phyloP scores from a whole-genome alignment of 2,888 invertebrate genomes.

The Ischnus inquisitorius region DNA sequence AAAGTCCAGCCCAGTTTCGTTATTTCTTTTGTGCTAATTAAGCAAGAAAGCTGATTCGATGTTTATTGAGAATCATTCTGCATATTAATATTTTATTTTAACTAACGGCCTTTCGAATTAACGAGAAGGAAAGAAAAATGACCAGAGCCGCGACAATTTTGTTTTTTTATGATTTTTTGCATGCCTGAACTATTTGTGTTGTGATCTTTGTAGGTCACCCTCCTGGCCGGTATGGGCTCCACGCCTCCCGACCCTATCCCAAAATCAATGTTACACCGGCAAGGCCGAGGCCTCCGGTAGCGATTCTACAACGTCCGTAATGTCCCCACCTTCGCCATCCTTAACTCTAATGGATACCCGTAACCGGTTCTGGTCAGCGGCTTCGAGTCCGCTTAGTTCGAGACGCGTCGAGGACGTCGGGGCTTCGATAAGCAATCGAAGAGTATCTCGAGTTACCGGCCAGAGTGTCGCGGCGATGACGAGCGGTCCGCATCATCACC shows the following conservation, averaged over 20 bases:
- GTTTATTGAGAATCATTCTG: too few relatives aligned
- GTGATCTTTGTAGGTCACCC: slow-evolving; percentile 87
- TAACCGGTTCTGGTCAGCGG: slow-evolving; percentile 80
- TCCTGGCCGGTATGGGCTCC: slow-evolving; percentile 88
- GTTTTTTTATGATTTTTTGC: slow-evolving; percentile 80
- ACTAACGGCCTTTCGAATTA: neutral
- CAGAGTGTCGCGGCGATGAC: slow-evolving; percentile 46
- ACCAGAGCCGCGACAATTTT: slow-evolving; percentile 33
- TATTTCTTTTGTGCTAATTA: too few relatives aligned
- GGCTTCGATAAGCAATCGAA: slow-evolving; percentile 13
- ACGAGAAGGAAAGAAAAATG: slow-evolving; percentile 35
- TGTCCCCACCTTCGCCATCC: slow-evolving; percentile 80
- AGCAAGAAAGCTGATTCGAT: too few relatives aligned
- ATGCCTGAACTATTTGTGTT: slow-evolving; percentile 86
- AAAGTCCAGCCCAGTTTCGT: too few relatives aligned
- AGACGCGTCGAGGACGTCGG: slow-evolving; percentile 42
- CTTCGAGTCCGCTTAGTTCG: slow-evolving; percentile 76
- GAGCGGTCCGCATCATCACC: slow-evolving; percentile 21
- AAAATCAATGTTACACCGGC: slow-evolving; percentile 76
- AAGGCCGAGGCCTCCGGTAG: slow-evolving; percentile 67
- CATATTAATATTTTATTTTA: slow-evolving; percentile 17
- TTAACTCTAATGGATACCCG: slow-evolving; percentile 77
- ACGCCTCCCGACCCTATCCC: slow-evolving; percentile 84
- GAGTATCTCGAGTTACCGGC: neutral
- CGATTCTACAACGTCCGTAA: slow-evolving; percentile 51